Evolutionary conservation across 2,888 invertebrate species (phyloP).

Genomic region (Cheilosia grossa): DNA sequence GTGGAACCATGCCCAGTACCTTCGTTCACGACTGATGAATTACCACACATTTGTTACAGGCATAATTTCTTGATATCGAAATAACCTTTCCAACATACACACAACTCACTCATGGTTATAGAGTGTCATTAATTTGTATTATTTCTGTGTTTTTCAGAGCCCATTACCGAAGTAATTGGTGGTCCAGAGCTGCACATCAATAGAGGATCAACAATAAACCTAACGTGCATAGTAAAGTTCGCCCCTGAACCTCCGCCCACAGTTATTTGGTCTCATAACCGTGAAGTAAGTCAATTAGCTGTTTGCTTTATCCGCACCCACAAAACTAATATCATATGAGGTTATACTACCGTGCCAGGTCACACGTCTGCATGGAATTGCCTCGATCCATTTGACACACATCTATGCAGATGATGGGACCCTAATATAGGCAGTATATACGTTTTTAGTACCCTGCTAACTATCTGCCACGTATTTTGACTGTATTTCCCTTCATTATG

Average conservation of each 20-base stretch:
- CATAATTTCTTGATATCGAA: neutral
- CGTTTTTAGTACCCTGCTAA: conserved; percentile 21
- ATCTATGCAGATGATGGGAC: conserved; percentile 53
- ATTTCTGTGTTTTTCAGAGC: conserved; percentile 85
- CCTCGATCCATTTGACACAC: conserved; percentile 37
- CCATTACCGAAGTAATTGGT: conserved; percentile 91
- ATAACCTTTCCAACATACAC: neutral
- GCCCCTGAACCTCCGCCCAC: conserved; percentile 93
- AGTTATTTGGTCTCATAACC: conserved; percentile 93
- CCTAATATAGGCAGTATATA: conserved; percentile 39
- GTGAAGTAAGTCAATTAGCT: conserved; percentile 83
- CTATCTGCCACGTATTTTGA: conserved; percentile 34
- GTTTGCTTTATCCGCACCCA: conserved; percentile 32
- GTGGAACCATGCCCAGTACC: no score
- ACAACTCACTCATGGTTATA: neutral
- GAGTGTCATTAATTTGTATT: conserved; percentile 8
- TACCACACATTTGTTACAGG: neutral
- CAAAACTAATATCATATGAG: conserved; percentile 9
- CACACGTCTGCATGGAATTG: conserved; percentile 58
- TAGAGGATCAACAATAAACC: conserved; percentile 93
- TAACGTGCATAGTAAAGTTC: conserved; percentile 92
- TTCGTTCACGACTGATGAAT: no score
- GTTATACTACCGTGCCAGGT: conserved; percentile 9
- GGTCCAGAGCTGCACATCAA: conserved; percentile 93
- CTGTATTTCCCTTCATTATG: conserved; percentile 27